Base-by-base conservation (phyloP, 2,888 invertebrate species). In the Heliconius erato region DNA sequence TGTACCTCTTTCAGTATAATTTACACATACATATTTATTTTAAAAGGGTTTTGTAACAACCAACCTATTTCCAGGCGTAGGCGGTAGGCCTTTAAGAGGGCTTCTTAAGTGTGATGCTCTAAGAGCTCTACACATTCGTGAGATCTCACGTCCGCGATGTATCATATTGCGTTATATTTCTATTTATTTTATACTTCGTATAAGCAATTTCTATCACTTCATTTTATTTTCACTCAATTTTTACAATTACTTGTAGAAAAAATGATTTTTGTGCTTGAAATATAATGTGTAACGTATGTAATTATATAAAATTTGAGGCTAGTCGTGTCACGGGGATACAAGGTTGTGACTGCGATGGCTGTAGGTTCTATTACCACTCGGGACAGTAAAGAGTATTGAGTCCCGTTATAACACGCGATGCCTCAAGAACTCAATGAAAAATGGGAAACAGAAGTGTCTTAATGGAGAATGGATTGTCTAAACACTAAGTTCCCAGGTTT, bases 51-150 rank as follows among this genome's bases (percentile, higher is more conserved):
- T 76, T 59, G 59, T 76, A 63, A 63, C 76, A 76, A 40, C 26
- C 40, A 76, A 76, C 76, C 76, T 76, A 76, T 76, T 76, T 76
- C 63, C 63, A 76, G 63, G 63, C 76, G 76, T 76, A 76, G 76
- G 35, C 35, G 63, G 76, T 76, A 76, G 76, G 63, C 40, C 76
- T 76, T 76, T 76, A 76, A 76, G 63, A 76, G 76, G 26, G 76
- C 76, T 76, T 76, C 76, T 76, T 76, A 63, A 76, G 76, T 76
- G 76, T 76, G 76, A 63, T 76, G 76, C 35, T 76, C 26, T 76
- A n/a, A 76, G 63, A 76, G 76, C 76, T 76, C 63, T 76, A 76
- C 63, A 76, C 76, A 40, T 63, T 40, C 76, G 74, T 59, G 74
- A 32, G 59, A 74, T 59, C 74, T 74, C 59, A 63, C 40, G 63